phyloP scores from a whole-genome alignment of 2,797 vertebrate genomes.

The Linurgus olivaceus region DNA sequence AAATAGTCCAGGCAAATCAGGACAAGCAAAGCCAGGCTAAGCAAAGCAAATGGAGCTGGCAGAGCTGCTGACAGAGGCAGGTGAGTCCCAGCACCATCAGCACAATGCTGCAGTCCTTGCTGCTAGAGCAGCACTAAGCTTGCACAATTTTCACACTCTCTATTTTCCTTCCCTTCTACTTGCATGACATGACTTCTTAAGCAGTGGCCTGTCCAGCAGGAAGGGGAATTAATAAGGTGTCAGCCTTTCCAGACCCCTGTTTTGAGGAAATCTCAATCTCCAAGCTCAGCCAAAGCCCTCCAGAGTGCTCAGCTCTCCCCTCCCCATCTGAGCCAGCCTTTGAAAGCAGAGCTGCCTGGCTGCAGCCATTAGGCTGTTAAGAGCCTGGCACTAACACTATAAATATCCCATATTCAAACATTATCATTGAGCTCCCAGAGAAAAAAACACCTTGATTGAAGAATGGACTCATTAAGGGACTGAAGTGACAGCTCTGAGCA shows the following conservation, averaged over 20 bases:
- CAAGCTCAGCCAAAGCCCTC: background rate
- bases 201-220: background rate
- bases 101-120: background rate
- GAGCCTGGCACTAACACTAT: background rate
- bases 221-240: background rate
- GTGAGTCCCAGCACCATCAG: slow-evolving; percentile 5
- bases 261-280: background rate
- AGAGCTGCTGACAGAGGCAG: slow-evolving; percentile 25
- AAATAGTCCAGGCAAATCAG: background rate
- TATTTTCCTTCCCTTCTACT: background rate
- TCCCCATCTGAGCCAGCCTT: background rate
- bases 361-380: background rate
- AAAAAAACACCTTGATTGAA: slow-evolving; percentile 35
- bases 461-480: slow-evolving; percentile 42
- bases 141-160: background rate
- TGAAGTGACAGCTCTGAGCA: slow-evolving; percentile 20
- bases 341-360: background rate
- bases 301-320: background rate
- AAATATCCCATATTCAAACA: slow-evolving; percentile 21
- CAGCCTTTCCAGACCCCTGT: background rate
- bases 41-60: background rate
- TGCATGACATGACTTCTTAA: background rate
- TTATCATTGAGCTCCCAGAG: background rate
- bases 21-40: background rate
- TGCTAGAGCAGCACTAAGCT: background rate